Evolutionary conservation across 1,140 invertebrate species (phyloP).

Genomic region (Pemphigus obesinymphae): DNA sequence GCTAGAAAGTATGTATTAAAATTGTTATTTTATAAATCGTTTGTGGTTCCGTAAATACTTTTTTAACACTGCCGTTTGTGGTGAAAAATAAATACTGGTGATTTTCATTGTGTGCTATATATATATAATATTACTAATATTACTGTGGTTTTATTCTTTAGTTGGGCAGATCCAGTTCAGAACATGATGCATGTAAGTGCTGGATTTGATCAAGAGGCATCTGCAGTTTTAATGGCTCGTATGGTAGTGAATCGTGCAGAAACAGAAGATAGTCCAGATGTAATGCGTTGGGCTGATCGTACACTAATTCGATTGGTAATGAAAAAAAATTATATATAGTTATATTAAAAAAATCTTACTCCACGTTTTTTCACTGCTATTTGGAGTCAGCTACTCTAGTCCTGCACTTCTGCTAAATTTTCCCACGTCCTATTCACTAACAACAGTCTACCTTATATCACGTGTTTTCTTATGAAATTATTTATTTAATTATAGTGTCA

Average conservation of each 20-base stretch:
- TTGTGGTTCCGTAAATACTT: too few relatives aligned
- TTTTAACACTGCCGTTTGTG: too few relatives aligned
- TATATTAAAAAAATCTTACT: too few relatives aligned
- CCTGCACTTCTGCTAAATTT: too few relatives aligned
- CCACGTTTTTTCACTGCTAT: too few relatives aligned
- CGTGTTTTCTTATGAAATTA: too few relatives aligned
- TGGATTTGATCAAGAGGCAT: conserved; percentile 96
- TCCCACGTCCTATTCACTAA: too few relatives aligned
- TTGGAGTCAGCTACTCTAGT: too few relatives aligned
- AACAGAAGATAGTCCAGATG: conserved; percentile 92
- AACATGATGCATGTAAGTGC: conserved; percentile 79
- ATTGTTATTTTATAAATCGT: too few relatives aligned
- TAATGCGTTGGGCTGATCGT: conserved; percentile 95
- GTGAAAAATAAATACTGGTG: too few relatives aligned
- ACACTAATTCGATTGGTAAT: conserved; percentile 92
- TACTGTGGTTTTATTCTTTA: conserved; percentile 48
- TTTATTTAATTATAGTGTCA: conserved; percentile 73
- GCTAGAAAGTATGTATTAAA: conserved; percentile 76
- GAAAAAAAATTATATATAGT: not conserved
- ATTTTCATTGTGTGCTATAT: too few relatives aligned
- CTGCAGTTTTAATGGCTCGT: conserved; percentile 94
- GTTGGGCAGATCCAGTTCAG: conserved; percentile 76
- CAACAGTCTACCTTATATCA: too few relatives aligned
- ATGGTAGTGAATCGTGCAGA: conserved; percentile 94
- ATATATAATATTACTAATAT: not conserved